Evolutionary conservation across 2,888 invertebrate species (phyloP), one percentile per base, ranked within the genome.

Genomic region (Dendrolimus houi): DNA sequence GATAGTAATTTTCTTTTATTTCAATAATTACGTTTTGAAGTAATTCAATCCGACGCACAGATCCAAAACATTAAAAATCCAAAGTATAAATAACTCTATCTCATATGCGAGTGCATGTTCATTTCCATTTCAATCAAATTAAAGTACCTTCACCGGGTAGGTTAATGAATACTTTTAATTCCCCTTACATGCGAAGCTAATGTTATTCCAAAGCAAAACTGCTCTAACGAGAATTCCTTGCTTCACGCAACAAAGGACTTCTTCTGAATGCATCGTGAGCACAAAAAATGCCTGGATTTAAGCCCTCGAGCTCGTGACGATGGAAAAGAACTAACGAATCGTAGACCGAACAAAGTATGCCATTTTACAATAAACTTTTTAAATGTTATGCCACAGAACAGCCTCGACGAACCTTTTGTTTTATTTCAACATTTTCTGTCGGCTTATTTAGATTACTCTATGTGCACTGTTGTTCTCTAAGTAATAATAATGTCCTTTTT

Each of bases 141-240:
- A 58, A 58, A 71, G 68, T 60, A 68, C 67, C 70, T 29, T 72
- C 67, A 69, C 60, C 56, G 64, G 29, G 67, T 62, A 41, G 52
- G 58, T 68, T 72, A 72, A 72, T 75, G 68, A 74, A 76, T 73
- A 73, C 73, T 73, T 77, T 75, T 77, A 81, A 70, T 66, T 71
- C 74, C 77, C 70, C 68, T 47, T 12, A 70, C 75, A 77, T 68
- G 74, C 69, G 64, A 67, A 71, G 81, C 75, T 85, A 84, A 86
- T 84, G 72, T 81, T 74, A 83, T 85, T 83, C 79, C 79, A 81
- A 85, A 85, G 77, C 71, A 80, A 72, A 75, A 80, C 83, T 79
- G 83, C 81, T 78, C 85, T 86, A 85, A 87, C 83, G 85, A 86
- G 83, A 83, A 80, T 76, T 79, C 74, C 76, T 82, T 83, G 73